phyloP scores from a whole-genome alignment of 2,113 vertebrate genomes.

The Mormoops blainvillei region DNA sequence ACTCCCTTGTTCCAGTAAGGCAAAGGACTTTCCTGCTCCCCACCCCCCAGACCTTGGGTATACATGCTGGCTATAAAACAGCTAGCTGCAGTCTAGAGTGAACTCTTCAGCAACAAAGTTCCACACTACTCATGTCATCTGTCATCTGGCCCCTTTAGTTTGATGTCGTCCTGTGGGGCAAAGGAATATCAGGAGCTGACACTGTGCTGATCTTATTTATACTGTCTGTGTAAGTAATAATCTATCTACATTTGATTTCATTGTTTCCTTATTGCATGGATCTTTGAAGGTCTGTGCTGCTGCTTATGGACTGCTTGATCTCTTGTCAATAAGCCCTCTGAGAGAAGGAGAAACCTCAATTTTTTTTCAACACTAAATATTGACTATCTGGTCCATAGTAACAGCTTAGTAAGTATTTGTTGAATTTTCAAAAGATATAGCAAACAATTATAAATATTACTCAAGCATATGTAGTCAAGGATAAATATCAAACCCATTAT shows the following conservation, averaged over 20 bases:
- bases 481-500: neutral
- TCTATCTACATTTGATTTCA: neutral
- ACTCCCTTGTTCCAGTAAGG: neutral
- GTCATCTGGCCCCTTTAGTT: neutral
- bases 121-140: neutral
- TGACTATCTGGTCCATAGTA: neutral
- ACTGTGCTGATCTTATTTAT: neutral
- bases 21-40: neutral
- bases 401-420: neutral
- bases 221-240: constrained; percentile 32
- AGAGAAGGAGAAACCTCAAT: neutral
- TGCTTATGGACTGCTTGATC: neutral
- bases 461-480: neutral
- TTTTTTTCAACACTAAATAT: constrained; percentile 26
- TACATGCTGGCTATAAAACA: neutral
- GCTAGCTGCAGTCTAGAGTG: neutral
- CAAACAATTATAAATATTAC: constrained; percentile 8
- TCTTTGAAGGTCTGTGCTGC: neutral
- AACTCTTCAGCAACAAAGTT: neutral
- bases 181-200: neutral
- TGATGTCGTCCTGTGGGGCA: neutral
- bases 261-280: constrained; percentile 30
- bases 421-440: constrained; percentile 9
- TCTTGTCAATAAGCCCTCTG: neutral
- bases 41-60: neutral